Conservation (phyloP, 2,113 vertebrate genomes). For the Phoenicopterus ruber region DNA sequence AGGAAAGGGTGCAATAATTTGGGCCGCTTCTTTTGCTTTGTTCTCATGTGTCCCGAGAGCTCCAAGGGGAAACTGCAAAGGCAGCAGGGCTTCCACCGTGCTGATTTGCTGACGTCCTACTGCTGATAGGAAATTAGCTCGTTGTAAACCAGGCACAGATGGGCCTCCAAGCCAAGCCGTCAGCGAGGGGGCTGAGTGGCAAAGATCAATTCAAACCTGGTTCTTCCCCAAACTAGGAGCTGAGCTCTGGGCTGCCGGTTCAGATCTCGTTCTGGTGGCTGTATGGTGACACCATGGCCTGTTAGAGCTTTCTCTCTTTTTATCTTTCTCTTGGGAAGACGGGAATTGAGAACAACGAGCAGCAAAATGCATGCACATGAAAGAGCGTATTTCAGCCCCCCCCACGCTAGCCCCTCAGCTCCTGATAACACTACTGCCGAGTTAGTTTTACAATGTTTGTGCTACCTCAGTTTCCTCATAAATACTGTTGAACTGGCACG, state of each 20-base stretch:
- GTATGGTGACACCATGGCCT: accelerated
- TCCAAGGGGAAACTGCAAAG: background rate
- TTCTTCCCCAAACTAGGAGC: background rate
- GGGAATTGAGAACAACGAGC: background rate
- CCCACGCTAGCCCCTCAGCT: background rate
- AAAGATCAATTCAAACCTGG: background rate
- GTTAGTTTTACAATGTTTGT: background rate
- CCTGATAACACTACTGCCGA: background rate
- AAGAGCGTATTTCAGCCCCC: background rate
- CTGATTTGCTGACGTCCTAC: background rate
- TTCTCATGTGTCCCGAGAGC: background rate
- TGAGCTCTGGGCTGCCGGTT: background rate
- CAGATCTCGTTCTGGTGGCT: background rate
- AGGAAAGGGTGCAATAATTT: background rate
- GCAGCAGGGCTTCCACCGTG: background rate
- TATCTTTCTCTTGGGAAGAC: background rate
- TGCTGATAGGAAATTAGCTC: background rate
- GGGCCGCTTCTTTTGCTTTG: background rate
- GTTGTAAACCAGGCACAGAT: background rate
- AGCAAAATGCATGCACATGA: background rate
- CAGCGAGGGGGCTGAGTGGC: background rate
- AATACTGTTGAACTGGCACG: background rate
- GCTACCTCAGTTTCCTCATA: background rate
- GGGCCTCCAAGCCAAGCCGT: background rate
- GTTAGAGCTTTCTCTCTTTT: background rate